These are phyloP conservation scores for Ormyrus labotus DNA, from an alignment of 2,888 invertebrate species.

Conservation along the genomic window DNA sequence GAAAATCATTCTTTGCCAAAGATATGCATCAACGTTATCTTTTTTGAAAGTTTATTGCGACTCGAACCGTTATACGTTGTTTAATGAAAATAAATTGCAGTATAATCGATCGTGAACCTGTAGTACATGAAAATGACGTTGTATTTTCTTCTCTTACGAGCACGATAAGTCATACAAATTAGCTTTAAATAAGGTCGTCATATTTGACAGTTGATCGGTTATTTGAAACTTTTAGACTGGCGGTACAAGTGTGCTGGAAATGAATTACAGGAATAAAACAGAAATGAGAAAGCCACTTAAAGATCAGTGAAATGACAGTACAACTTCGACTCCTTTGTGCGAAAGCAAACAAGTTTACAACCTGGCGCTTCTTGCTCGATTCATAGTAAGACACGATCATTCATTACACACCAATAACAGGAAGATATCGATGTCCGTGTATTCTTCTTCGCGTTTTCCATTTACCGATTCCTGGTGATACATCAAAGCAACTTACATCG, in stretches of 20 bases:
- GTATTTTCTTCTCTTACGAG: background rate
- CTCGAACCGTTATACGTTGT: background rate
- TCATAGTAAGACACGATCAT: background rate
- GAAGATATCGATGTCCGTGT: background rate
- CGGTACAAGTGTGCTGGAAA: background rate
- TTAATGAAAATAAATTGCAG: background rate
- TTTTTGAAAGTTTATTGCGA: too few species aligned
- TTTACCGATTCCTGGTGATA: too few species aligned
- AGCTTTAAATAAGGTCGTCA: background rate
- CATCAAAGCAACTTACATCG: too few species aligned
- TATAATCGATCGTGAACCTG: background rate
- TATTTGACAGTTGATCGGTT: background rate
- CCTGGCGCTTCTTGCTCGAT: background rate
- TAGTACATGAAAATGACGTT: background rate
- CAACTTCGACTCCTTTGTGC: background rate
- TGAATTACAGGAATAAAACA: too few species aligned
- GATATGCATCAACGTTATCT: too few species aligned
- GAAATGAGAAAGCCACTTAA: too few species aligned
- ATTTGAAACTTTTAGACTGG: too few species aligned
- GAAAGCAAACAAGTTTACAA: slow-evolving; percentile 4
- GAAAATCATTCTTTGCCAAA: too few species aligned
- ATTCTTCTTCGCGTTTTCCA: background rate
- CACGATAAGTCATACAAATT: background rate
- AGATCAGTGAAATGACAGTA: background rate
- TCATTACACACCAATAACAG: background rate